These are phyloP conservation scores for Eupelmus urozonus DNA, from an alignment of 2,888 invertebrate species.

Conservation along the genomic window DNA sequence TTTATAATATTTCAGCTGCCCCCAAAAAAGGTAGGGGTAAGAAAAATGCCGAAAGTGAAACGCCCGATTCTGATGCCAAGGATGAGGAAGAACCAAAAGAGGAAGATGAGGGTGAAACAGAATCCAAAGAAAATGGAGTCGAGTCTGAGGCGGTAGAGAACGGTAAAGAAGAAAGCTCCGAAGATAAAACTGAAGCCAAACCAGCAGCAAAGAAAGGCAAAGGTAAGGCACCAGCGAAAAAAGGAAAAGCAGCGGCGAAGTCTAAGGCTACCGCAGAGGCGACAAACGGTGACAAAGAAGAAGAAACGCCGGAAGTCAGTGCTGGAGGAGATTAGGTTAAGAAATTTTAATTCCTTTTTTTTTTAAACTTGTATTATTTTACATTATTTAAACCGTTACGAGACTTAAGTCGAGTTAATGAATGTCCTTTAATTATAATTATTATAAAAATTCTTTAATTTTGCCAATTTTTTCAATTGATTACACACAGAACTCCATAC, in stretches of 20 bases:
- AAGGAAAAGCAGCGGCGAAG: slow-evolving; percentile 52
- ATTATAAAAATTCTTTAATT: slow-evolving; percentile 50
- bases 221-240: slow-evolving; percentile 54
- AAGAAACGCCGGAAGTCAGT: slow-evolving; percentile 26
- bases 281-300: slow-evolving; percentile 54
- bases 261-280: slow-evolving; percentile 33
- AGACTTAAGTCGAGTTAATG: slow-evolving; percentile 41
- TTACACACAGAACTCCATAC: slow-evolving; percentile 43
- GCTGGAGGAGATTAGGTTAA: slow-evolving; percentile 48
- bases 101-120: slow-evolving; percentile 29
- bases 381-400: slow-evolving; percentile 55
- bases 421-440: slow-evolving; percentile 52
- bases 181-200: slow-evolving; percentile 48
- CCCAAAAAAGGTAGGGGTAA: slow-evolving; percentile 56
- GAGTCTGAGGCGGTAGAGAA: slow-evolving; percentile 40
- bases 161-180: slow-evolving; percentile 45
- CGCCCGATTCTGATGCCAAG: slow-evolving; percentile 38
- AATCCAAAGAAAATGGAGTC: slow-evolving; percentile 55
- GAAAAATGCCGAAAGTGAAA: slow-evolving; percentile 47
- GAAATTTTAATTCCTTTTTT: slow-evolving; percentile 52
- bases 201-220: slow-evolving; percentile 40
- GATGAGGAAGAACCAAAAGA: slow-evolving; percentile 42
- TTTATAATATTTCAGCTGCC: slow-evolving; percentile 38
- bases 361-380: slow-evolving; percentile 57
- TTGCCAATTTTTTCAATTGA: slow-evolving; percentile 47